phyloP scores from a whole-genome alignment of 2,888 invertebrate species.

The Lacanobia oleracea region DNA sequence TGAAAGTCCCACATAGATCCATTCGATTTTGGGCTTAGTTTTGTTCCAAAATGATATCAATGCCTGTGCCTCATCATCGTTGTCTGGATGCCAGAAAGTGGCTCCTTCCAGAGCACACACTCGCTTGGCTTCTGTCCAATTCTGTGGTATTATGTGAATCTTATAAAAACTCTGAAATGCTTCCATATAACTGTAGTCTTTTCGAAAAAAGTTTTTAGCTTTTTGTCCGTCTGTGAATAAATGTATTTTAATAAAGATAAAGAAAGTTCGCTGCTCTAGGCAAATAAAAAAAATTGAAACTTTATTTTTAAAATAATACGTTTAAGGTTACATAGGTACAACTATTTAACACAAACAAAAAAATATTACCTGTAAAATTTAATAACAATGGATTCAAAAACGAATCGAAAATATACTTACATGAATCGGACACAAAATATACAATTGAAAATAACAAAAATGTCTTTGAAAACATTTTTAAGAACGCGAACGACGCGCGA shows the following conservation, averaged over 20 bases:
- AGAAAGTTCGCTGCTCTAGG: not conserved
- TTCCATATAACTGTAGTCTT: conserved; percentile 78
- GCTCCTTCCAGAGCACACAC: conserved; percentile 79
- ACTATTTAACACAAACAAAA: no score
- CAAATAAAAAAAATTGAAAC: not conserved
- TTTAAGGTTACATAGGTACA: no score
- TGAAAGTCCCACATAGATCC: conserved; percentile 76
- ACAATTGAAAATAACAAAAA: conserved; percentile 38
- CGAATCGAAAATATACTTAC: conserved; percentile 40
- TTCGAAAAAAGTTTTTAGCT: conserved; percentile 76
- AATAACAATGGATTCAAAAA: no score
- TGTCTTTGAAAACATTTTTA: conserved; percentile 40
- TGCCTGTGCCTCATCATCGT: conserved; percentile 72
- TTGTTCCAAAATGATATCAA: conserved; percentile 70
- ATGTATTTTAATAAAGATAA: not conserved
- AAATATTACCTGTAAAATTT: no score
- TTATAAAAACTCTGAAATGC: conserved; percentile 79
- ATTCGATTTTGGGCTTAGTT: conserved; percentile 63
- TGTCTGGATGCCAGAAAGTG: conserved; percentile 78
- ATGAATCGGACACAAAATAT: conserved; percentile 11
- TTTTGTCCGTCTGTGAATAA: conserved; percentile 74
- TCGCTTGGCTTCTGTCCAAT: conserved; percentile 77
- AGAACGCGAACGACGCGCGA: not conserved
- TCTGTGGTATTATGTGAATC: conserved; percentile 76
- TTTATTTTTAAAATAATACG: no score